Evolutionary conservation across 2,797 vertebrate species (phyloP), one percentile per base, ranked within the genome.

Genomic region (Mionectes olivaceus): DNA sequence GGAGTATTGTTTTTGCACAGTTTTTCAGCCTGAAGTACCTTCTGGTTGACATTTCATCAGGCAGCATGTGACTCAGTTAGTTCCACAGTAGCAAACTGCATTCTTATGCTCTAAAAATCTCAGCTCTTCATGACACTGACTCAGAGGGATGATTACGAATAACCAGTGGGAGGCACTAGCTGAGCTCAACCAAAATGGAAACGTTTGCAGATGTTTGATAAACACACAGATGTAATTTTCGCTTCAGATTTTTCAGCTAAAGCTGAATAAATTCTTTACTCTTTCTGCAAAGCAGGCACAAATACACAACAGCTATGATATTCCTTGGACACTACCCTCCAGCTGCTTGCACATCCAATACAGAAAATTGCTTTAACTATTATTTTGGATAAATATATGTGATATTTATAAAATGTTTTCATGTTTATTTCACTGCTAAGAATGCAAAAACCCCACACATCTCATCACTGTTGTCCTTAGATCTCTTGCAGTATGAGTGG

Each of bases 181-280:
- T 74, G 52, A 5, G 14, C 52, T 89, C 64, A 83, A 80, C 23
- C 0, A 0, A 85, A 70, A 63, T 5, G 18, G 68, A 89, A 93
- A 75, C 13, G 46, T n/a, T 12, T 93, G 76, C 90, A 93, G 68
- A 79, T 90, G 78, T 92, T 95, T 92, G 77, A 78, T 88, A 90
- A 92, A 86, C 55, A 89, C 47, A 78, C 33, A 49, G 80, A 84
- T 63, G 37, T 73, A 73, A 81, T 89, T 90, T 87, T 53, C 50
- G 30, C 32, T 89, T 82, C 50, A 33, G 27, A 57, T 69, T 79
- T 90, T 81, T 76, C 59, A 84, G 67, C 70, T 76, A 60, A 77
- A 88, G 35, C 43, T 55, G 35, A 92, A 90, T 32, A 76, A 79
- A 47, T 52, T 59, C 41, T 81, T 92, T 55, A 59, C 6, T 74